Evolutionary conservation across 2,113 vertebrate species (phyloP).

Genomic region (Cyprinodon variegatus): DNA sequence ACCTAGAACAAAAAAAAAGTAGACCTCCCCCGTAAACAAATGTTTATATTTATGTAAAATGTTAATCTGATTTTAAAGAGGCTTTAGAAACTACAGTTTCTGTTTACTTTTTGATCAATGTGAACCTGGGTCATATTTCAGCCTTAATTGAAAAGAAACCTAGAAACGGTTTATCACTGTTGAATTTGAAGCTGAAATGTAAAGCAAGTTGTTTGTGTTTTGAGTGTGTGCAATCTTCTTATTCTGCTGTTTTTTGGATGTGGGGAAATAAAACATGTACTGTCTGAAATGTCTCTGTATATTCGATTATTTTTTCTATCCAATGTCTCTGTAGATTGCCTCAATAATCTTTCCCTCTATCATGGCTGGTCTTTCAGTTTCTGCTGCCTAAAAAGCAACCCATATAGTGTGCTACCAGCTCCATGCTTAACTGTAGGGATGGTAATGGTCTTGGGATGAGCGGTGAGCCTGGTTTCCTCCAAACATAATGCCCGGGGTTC

Average conservation of each 20-base stretch:
- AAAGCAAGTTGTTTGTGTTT: slow-evolving; percentile 3
- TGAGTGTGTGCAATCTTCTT: background rate
- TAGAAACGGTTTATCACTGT: background rate
- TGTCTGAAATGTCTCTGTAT: background rate
- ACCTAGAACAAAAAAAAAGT: background rate
- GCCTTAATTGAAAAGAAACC: slow-evolving; percentile 18
- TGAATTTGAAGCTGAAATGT: slow-evolving; percentile 6
- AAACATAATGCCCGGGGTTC: too few species aligned
- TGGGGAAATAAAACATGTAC: slow-evolving; percentile 50
- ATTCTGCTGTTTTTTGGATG: slow-evolving; percentile 19
- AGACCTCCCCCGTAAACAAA: background rate
- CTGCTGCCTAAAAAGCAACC: too few species aligned
- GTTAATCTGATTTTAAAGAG: slow-evolving; percentile 16
- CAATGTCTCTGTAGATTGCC: too few species aligned
- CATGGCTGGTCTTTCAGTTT: too few species aligned
- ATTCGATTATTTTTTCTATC: background rate
- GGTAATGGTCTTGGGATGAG: too few species aligned
- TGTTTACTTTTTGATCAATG: slow-evolving; percentile 17
- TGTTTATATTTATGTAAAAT: background rate
- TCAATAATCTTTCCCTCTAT: too few species aligned
- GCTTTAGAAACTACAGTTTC: slow-evolving; percentile 5
- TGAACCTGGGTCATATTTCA: slow-evolving; percentile 11
- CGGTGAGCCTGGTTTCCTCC: too few species aligned
- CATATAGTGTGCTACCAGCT: too few species aligned
- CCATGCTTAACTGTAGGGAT: too few species aligned